phyloP scores from a whole-genome alignment of 2,888 invertebrate genomes.

The Plemyria rubiginata region DNA sequence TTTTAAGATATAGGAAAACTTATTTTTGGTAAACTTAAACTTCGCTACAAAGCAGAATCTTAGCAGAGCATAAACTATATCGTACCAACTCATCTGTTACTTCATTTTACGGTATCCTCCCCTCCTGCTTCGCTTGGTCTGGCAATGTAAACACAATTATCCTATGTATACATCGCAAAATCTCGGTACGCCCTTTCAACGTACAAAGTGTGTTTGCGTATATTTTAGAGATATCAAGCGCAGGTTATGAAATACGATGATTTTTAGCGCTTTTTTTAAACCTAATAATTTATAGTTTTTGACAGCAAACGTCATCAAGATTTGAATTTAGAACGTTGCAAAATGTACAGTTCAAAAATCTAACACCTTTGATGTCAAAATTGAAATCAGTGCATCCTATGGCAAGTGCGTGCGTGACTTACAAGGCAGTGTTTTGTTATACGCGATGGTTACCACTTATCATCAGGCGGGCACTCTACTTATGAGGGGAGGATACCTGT shows the following conservation, averaged over 20 bases:
- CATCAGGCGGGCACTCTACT: too few species aligned
- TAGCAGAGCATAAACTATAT: slow-evolving; percentile 4
- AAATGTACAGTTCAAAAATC: neutral
- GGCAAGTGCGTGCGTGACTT: too few species aligned
- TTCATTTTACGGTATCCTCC: slow-evolving; percentile 16
- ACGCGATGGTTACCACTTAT: too few species aligned
- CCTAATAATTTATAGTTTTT: too few species aligned
- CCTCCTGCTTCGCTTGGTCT: slow-evolving; percentile 31
- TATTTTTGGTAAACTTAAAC: neutral
- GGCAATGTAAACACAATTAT: slow-evolving; percentile 56
- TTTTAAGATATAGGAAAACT: too few species aligned
- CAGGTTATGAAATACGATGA: slow-evolving; percentile 16
- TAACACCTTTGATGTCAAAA: neutral
- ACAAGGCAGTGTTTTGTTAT: too few species aligned
- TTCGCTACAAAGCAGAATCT: slow-evolving; percentile 1
- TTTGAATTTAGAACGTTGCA: neutral
- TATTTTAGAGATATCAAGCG: slow-evolving; percentile 31
- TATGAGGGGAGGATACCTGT: too few species aligned
- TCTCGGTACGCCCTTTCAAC: slow-evolving; percentile 34
- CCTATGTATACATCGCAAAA: slow-evolving; percentile 51
- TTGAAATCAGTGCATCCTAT: too few species aligned
- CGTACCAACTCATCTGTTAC: slow-evolving; percentile 14
- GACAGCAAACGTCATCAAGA: neutral
- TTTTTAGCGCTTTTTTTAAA: slow-evolving; percentile 1
- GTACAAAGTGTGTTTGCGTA: slow-evolving; percentile 35